Evolutionary conservation across 2,113 vertebrate species (phyloP).

Genomic region (Sakesphorus luctuosus): DNA sequence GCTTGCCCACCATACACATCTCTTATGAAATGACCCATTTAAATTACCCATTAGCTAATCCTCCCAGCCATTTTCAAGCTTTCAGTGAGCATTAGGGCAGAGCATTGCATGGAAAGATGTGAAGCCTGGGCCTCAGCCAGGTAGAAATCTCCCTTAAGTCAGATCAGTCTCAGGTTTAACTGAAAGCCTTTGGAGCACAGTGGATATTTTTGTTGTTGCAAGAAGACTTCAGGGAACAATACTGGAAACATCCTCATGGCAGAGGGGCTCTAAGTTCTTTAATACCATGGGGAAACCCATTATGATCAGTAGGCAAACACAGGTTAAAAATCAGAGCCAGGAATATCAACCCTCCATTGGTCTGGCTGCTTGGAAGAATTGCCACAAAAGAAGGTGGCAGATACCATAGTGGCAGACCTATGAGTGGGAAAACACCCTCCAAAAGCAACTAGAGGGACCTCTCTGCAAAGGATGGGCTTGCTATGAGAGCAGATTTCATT

Average conservation of each 20-base stretch:
- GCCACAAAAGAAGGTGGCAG: not conserved
- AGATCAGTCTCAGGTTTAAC: not conserved
- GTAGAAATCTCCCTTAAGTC: slow-evolving; percentile 11
- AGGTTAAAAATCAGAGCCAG: not conserved
- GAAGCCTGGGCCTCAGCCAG: slow-evolving; percentile 1
- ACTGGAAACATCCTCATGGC: not conserved
- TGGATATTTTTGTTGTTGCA: not conserved
- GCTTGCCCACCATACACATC: slow-evolving; percentile 33
- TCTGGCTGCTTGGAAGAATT: not conserved
- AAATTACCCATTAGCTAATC: slow-evolving; percentile 63
- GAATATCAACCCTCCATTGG: not conserved
- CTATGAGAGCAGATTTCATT: not conserved
- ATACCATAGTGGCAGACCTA: not conserved
- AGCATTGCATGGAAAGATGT: not conserved
- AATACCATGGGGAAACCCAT: not conserved
- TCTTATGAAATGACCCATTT: slow-evolving; percentile 46
- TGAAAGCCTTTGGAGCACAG: not conserved
- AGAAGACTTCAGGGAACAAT: not conserved
- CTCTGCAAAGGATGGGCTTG: not conserved
- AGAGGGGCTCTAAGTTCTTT: not conserved
- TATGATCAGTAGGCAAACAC: not conserved
- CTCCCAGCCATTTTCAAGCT: slow-evolving; percentile 21
- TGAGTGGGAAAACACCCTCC: not conserved
- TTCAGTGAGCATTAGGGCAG: not conserved
- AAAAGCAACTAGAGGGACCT: not conserved